Percentiles rank a stretch among this genome's conserved stretches.
These are phyloP conservation scores for Setophaga petechia DNA, from an alignment of 2,113 vertebrate genomes.

Conservation along the genomic window DNA sequence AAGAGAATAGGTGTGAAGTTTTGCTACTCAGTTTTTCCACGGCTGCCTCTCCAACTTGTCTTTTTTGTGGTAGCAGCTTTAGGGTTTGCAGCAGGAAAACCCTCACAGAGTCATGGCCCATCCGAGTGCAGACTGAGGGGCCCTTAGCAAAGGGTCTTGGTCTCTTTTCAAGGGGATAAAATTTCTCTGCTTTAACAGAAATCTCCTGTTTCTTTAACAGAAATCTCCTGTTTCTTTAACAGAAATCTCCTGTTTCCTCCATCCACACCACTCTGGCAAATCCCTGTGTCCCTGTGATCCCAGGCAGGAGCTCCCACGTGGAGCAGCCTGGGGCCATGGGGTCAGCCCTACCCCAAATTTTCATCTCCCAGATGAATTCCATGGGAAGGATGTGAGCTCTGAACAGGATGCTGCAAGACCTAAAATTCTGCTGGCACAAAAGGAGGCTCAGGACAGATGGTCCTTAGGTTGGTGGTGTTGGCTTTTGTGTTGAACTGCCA, in stretches of 20 bases:
- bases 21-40: neutral
- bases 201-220: neutral
- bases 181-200: neutral
- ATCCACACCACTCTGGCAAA: neutral
- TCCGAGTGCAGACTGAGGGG: neutral
- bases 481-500: neutral
- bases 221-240: neutral
- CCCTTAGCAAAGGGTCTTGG: neutral
- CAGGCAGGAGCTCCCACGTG: neutral
- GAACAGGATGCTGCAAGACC: neutral
- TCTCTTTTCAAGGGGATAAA: neutral
- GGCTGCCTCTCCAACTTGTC: neutral
- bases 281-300: too few relatives aligned
- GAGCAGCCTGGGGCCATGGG: neutral
- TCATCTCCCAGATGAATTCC: neutral
- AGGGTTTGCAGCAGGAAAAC: neutral
- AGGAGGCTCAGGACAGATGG: neutral
- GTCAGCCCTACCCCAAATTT: neutral
- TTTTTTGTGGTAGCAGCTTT: neutral
- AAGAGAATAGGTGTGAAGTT: neutral
- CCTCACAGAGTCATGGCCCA: too few relatives aligned
- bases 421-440: neutral
- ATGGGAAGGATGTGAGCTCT: neutral
- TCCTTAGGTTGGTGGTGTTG: too few relatives aligned
- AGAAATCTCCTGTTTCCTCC: neutral